Base-by-base conservation (phyloP, 1,140 invertebrate species). In the Formica selysi region DNA sequence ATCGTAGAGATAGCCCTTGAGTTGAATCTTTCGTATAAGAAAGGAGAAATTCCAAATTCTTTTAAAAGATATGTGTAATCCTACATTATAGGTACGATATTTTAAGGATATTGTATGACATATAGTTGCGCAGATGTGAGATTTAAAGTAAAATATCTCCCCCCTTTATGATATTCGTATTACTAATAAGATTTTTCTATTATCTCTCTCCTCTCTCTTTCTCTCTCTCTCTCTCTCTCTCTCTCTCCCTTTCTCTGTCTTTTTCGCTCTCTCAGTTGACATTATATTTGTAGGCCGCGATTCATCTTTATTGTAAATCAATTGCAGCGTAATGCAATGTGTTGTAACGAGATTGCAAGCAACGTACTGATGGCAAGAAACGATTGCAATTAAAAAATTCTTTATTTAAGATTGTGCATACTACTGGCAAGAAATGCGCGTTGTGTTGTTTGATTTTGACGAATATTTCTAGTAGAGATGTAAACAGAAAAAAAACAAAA, bases 161-260 rank as follows among this genome's bases (percentile, higher is more conserved):
- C 16, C 16, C 41, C 10, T 64, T 65, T 36, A 44, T 13, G 54
- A 76, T 62, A 76, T 61, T 19, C 76, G 19, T 65, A 36, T 32
- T 32, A 65, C 7, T 19, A 26, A 65, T 64, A 64, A 76, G 57
- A 76, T 65, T 65, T 78, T 65, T 22, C 26, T 78, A 78, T 65
- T 29, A 65, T 78, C 48, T 51, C 48, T 19, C 13, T 48, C 26
- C 44, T 48, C 13, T 51, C 16, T 51, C 48, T 51, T 3, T 44
- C 1, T 44, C 44, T 44, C 44, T 44, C 3, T 44, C 44, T 44
- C 44, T 13, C 44, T 44, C 11, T 44, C 11, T 44, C 11, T 44
- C 44, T 41, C 44, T 44, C 11, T 44, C 44, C 13, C 44, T 44
- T 10, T 44, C 44, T 48, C 13, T 48, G 2, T 48, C 44, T 48